phyloP scores from a whole-genome alignment of 1,140 invertebrate genomes.

The Drosophila sp. region DNA sequence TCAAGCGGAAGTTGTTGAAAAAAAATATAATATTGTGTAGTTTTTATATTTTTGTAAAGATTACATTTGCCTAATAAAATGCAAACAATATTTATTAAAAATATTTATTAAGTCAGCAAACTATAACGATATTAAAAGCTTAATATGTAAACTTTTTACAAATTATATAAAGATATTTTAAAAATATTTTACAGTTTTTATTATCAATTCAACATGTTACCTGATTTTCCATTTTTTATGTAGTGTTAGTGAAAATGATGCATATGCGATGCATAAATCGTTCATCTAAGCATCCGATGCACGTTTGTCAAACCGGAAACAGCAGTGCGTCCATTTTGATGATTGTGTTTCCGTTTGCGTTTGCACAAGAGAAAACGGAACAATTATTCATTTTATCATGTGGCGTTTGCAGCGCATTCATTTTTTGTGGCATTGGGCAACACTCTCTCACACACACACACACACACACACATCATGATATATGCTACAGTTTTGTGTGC shows the following conservation, averaged over 20 bases:
- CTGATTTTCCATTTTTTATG: background rate
- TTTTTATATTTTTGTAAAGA: background rate
- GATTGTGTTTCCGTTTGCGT: slow-evolving; percentile 43
- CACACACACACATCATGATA: slow-evolving; percentile 39
- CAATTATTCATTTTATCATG: slow-evolving; percentile 64
- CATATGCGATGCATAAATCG: slow-evolving; percentile 20
- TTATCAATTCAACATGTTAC: background rate
- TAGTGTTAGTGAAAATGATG: background rate
- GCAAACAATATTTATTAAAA: background rate
- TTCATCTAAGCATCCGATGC: slow-evolving; percentile 25
- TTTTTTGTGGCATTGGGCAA: slow-evolving; percentile 1
- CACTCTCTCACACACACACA: slow-evolving; percentile 4
- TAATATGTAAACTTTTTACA: too few relatives aligned
- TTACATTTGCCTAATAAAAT: background rate
- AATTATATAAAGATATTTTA: too few relatives aligned
- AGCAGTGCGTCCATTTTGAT: slow-evolving; percentile 41
- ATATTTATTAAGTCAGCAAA: too few relatives aligned
- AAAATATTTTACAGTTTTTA: too few relatives aligned
- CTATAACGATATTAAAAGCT: too few relatives aligned
- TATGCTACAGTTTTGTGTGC: slow-evolving; percentile 46
- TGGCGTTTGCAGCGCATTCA: slow-evolving; percentile 25
- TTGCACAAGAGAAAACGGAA: slow-evolving; percentile 9
- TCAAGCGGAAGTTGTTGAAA: background rate
- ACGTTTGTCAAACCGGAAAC: slow-evolving; percentile 47
- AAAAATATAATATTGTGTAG: background rate